Base-by-base conservation (phyloP, 2,888 invertebrate species). In the Eulithis testata region DNA sequence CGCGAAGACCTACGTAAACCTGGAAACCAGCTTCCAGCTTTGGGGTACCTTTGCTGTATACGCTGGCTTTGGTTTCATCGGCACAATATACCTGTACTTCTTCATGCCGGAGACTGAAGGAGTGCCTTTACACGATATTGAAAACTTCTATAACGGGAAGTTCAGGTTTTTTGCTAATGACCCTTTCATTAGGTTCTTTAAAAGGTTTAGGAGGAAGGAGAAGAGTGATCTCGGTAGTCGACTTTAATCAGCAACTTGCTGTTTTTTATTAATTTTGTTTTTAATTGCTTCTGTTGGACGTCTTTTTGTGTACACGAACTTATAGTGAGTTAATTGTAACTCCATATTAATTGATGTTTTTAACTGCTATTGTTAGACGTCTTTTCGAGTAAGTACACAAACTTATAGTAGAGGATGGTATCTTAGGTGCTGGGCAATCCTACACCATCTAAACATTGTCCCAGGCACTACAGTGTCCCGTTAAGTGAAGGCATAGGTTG, bases 71-170 rank as follows among this genome's bases (percentile, higher is more conserved):
- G 88, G 88, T 14, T 83, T 88, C 53, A 45, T 87, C 0, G 94
- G 94, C 43, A 84, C 92, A 8, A 71, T 93, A n/a, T 92, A 88
- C 62, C 79, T 94, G 21, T 94, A 93, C 76, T 90, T 93, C 73
- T 86, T 86, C 61, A 76, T 94, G 60, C 93, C 93, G 8, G 94
- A 94, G 77, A 94, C 94, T 0, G 94, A 94, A 82, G 92, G 92
- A 0, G 85, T 88, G 45, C 83, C 86, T 0, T 78, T 94, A 47
- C 86, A 90, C 73, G 90, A 93, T 70, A 93, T 94, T n/a, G 93
- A 94, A 68, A 78, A 82, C 5, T 87, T 85, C 65, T 93, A 89
- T 69, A 86, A 77, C 12, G 88, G 86, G n/a, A 77, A 86, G 65
- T 71, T 82, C 5, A 82, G 80, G 68, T 83, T 77, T 11, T 90